Base-by-base conservation (phyloP, 2,113 vertebrate genomes). In the Trematomus loennbergii region DNA sequence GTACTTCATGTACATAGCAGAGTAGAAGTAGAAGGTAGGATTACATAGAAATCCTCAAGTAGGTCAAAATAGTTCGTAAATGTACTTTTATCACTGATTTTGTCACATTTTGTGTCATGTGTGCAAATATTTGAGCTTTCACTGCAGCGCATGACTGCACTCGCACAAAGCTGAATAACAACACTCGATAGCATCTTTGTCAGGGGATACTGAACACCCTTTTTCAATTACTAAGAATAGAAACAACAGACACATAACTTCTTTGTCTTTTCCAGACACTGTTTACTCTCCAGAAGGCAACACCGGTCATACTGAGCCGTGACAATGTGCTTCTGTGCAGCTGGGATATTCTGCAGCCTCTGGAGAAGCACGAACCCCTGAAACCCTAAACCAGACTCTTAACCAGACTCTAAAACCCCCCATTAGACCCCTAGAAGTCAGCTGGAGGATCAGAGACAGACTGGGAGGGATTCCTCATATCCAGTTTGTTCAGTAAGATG, bases 371-470 rank as follows among this genome's bases (percentile, higher is more conserved):
- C 12, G 50, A 73, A 63, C 84, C 66, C 54, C 57, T 87, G 89
- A 67, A 84, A 89, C 74, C 36, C 78, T 77, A 90, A 69, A 88
- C 84, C 73, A 54, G 52, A 62, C 61, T 64, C 15, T 66, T 25
- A 25, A 25, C 25, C 25, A 25, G 69, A 72, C 69, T 73, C 18
- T 50, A 25, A 29, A 29, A 29, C 12, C 76, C 18, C 55, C 16
- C 3, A 66, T 72, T 16, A 63, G 45, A 82, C 57, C 63, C 1
- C 46, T 25, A 5, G 3, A 29, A 11, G 48, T 43, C 52, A 62
- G 48, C 17, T 25, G 25, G 73, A 57, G 49, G 71, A 3, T 57
- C n/a, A 13, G 22, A 70, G 8, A 20, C 17, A 36, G 65, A 49
- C 9, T 45, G 45, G 36, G 36, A 72, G 20, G 36, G 70, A 52